phyloP scores from a whole-genome alignment of 2,113 vertebrate species.

The Felis chaus region DNA sequence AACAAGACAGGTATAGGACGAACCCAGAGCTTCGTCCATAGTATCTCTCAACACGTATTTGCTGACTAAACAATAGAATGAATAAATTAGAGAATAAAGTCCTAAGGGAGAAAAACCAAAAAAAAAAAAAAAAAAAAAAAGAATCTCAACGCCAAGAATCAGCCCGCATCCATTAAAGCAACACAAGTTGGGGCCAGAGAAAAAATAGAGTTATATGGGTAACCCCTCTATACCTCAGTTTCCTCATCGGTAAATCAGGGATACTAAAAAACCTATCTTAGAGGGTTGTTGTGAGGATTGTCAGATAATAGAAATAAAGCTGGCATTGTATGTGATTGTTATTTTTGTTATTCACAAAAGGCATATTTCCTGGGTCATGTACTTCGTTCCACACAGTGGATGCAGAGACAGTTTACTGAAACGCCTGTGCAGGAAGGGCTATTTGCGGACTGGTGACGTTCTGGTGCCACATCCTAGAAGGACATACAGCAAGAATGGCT shows the following conservation, averaged over 20 bases:
- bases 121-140: not conserved
- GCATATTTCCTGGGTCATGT: not conserved
- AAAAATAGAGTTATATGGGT: not conserved
- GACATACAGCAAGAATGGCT: not conserved
- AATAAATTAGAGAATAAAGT: not conserved
- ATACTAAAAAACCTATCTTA: not conserved
- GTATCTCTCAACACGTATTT: not conserved
- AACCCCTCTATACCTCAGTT: not conserved
- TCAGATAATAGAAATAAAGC: not conserved
- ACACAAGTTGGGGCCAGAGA: not conserved
- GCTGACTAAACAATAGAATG: not conserved
- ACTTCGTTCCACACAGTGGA: not conserved
- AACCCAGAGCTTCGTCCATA: not conserved
- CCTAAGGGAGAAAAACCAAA: not conserved
- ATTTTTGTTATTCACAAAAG: not conserved
- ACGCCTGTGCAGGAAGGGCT: not conserved
- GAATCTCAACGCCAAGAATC: not conserved
- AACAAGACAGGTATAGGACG: too few relatives aligned
- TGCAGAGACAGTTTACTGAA: rapidly evolving
- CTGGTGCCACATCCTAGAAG: not conserved
- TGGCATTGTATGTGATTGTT: not conserved
- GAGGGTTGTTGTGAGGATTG: not conserved
- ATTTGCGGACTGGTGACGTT: rapidly evolving
- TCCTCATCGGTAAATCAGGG: not conserved
- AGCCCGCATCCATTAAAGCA: not conserved